Evolutionary conservation across 1,140 invertebrate species (phyloP).

Genomic region (Papilio aristodemus): DNA sequence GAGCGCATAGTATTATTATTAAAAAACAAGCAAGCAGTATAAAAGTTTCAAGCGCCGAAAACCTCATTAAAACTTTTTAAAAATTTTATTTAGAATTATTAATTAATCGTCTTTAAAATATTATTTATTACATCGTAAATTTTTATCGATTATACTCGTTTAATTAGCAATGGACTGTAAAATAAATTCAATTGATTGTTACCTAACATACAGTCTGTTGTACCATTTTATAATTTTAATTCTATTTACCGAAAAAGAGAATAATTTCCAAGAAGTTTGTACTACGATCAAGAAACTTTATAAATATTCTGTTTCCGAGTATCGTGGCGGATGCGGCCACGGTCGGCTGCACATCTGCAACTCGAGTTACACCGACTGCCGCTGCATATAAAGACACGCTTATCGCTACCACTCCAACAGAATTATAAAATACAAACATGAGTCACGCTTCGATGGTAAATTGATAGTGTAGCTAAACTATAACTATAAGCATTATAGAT

Average conservation of each 20-base stretch:
- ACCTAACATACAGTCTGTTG: not conserved
- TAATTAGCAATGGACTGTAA: not conserved
- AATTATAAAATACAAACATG: slow-evolving; percentile 57
- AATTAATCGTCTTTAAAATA: not conserved
- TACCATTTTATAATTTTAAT: not conserved
- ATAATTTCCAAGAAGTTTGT: slow-evolving; percentile 58
- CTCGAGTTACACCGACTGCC: slow-evolving; percentile 73
- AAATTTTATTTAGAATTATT: too few species aligned
- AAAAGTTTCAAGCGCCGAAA: not conserved
- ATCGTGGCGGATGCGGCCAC: slow-evolving; percentile 69
- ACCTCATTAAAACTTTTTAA: too few species aligned
- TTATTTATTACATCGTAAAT: slow-evolving; percentile 7
- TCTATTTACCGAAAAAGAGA: slow-evolving; percentile 40
- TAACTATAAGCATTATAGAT: too few species aligned
- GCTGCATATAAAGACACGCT: slow-evolving; percentile 64
- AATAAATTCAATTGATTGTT: not conserved
- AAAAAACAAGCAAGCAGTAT: not conserved
- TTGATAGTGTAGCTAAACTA: too few species aligned
- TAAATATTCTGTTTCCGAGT: slow-evolving; percentile 76
- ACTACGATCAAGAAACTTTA: slow-evolving; percentile 66
- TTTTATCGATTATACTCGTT: slow-evolving; percentile 1
- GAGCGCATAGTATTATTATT: too few species aligned
- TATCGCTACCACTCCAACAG: slow-evolving; percentile 57
- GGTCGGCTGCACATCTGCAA: slow-evolving; percentile 76
- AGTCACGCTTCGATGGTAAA: slow-evolving; percentile 2